Evolutionary conservation across 2,113 vertebrate genomes (phyloP).

Genomic region (Callithrix jacchus): DNA sequence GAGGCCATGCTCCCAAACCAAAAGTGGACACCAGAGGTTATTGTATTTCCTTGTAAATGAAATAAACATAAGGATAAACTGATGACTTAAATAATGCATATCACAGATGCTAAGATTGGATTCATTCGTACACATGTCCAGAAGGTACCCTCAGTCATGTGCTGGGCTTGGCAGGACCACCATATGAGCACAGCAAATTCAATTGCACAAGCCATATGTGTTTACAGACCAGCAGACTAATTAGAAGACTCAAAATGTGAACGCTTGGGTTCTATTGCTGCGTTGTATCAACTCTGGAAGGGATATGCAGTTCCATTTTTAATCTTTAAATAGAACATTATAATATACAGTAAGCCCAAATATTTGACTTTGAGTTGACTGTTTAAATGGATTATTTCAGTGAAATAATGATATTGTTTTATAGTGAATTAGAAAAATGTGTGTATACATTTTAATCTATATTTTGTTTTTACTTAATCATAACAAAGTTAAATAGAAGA

Average conservation of each 20-base stretch:
- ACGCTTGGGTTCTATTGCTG: background rate
- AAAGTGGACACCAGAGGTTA: background rate
- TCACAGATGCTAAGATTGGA: background rate
- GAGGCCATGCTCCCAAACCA: background rate
- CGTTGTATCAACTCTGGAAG: background rate
- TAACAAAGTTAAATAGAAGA: background rate
- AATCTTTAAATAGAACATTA: conserved; percentile 11
- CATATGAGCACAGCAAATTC: background rate
- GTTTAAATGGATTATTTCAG: background rate
- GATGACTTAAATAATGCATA: background rate
- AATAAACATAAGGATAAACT: conserved; percentile 19
- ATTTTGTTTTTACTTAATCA: background rate
- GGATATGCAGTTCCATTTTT: background rate
- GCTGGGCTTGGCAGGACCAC: background rate
- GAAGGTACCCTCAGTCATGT: background rate
- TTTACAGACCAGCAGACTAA: conserved; percentile 7
- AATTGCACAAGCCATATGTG: background rate
- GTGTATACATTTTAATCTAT: background rate
- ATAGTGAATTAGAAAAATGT: background rate
- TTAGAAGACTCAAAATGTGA: conserved; percentile 4
- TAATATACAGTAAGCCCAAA: background rate
- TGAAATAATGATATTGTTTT: background rate
- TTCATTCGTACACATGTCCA: background rate
- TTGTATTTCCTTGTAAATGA: conserved; percentile 44
- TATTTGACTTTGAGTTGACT: background rate